Evolutionary conservation across 2,888 invertebrate genomes (phyloP), one percentile per base, ranked within the genome.

Genomic region (Callimorpha dominula): DNA sequence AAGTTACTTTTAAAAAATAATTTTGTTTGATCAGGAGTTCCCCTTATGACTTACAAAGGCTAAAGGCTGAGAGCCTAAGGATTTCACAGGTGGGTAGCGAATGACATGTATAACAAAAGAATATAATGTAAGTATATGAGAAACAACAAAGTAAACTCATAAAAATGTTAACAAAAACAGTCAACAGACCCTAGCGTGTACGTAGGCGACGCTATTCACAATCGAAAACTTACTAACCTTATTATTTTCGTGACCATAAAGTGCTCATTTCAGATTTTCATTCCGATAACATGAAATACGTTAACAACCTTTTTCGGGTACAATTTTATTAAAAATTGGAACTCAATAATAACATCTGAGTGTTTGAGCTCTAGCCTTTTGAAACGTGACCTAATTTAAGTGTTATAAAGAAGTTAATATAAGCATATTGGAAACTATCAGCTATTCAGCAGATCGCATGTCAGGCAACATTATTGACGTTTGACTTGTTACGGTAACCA

Each of bases 221-320:
- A 74, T 64, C 54, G 17, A 67, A 71, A 76, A 69, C 62, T 76
- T 72, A 46, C 64, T 72, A 70, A 65, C 75, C 63, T 31, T 78
- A 73, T 83, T 75, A 83, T 76, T 73, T 81, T 69, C 62, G 73
- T 68, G 71, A 72, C 74, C 71, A 77, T 72, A 67, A 70, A 75
- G 70, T 42, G 50, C 60, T 74, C 68, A 66, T 67, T 65, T n/a
- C 31, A 76, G 76, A 82, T 82, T 78, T 71, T 17, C 52, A 75
- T 77, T 74, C n/a, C 40, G 78, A 85, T 82, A 76, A 75, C 71
- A 50, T 60, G 14, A 76, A 69, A 49, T 54, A 66, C 76, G 74
- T 72, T 78, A 82, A 82, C 77, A 80, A 84, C 71, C 73, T 75
- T 62, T 66, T 78, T 74, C 50, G 20, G 17, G 52, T 20, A 57